A percentile compares a stretch with the other conserved stretches of the same genome.
Conservation (phyloP, 1,140 invertebrate species). For the Trichonephila inaurata region DNA sequence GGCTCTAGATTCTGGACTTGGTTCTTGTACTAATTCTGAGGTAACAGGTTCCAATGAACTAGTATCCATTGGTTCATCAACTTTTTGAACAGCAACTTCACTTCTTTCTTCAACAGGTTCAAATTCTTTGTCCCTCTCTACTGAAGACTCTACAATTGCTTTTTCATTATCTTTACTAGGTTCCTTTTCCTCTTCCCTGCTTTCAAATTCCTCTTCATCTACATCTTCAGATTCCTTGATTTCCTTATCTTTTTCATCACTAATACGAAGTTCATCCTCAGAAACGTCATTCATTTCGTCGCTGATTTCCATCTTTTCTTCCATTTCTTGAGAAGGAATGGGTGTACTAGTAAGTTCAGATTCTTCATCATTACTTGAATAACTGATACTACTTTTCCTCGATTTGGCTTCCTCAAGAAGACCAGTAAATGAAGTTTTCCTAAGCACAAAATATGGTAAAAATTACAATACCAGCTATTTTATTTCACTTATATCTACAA, state of each 20-base stretch:
- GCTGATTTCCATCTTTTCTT: slow-evolving; percentile 61
- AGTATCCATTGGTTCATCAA: not conserved
- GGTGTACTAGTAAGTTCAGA: not conserved
- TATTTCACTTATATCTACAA: too few relatives aligned
- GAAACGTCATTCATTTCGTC: slow-evolving; percentile 66
- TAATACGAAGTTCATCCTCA: slow-evolving; percentile 27
- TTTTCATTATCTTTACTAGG: slow-evolving; percentile 4
- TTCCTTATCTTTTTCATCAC: slow-evolving; percentile 70
- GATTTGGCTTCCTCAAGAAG: not conserved
- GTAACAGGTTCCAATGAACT: not conserved
- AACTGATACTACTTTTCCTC: not conserved
- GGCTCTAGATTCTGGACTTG: slow-evolving; percentile 64
- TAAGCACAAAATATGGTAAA: slow-evolving; percentile 27
- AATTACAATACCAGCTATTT: not conserved
- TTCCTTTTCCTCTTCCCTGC: slow-evolving; percentile 23
- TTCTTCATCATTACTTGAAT: slow-evolving; percentile 27
- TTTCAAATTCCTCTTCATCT: slow-evolving; percentile 68
- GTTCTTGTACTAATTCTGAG: slow-evolving; percentile 19
- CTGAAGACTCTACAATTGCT: not conserved
- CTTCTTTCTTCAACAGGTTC: not conserved
- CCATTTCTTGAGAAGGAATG: slow-evolving; percentile 14
- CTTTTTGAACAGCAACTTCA: not conserved
- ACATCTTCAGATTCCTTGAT: slow-evolving; percentile 70
- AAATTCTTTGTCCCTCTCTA: slow-evolving; percentile 28
- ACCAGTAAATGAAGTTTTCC: slow-evolving; percentile 65